Percentiles rank a stretch among this genome's conserved stretches.
Evolutionary conservation across 2,888 invertebrate genomes (phyloP).

Genomic region (Tromatobia lineatoria): DNA sequence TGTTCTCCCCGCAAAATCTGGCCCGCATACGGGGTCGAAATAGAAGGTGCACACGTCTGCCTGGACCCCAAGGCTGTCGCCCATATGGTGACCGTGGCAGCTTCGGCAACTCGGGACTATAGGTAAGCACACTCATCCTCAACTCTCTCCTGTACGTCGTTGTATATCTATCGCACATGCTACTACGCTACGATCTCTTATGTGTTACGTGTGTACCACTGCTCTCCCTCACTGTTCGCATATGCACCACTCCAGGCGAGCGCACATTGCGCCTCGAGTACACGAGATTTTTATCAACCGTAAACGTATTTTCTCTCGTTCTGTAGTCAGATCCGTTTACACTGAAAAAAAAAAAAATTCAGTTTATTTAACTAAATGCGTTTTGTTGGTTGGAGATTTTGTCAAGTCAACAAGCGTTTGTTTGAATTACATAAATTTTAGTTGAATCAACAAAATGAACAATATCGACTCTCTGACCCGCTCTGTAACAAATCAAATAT

Average conservation of each 20-base stretch:
- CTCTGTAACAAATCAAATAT: no score
- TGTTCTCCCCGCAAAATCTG: conserved; percentile 79
- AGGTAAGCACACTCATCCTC: conserved; percentile 71
- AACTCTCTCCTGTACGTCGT: neutral
- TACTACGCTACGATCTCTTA: neutral
- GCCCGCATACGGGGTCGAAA: conserved; percentile 80
- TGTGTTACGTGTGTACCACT: neutral
- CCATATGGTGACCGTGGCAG: conserved; percentile 83
- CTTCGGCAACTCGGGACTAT: conserved; percentile 77
- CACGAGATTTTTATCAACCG: neutral
- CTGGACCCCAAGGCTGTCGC: conserved; percentile 79
- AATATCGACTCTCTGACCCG: no score
- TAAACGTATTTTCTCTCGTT: conserved; percentile 25
- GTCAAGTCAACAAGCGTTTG: no score
- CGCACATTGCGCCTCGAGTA: neutral
- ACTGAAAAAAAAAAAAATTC: no score
- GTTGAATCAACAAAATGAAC: no score
- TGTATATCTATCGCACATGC: conserved; percentile 48
- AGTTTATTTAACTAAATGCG: no score
- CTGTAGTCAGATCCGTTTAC: neutral
- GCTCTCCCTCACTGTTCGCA: neutral
- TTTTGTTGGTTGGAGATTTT: no score
- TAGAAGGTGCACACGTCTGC: conserved; percentile 76
- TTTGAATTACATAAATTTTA: no score
- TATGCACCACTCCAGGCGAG: conserved; percentile 23